Conservation (phyloP, 1,140 invertebrate species). For the Babylonia areolata region DNA sequence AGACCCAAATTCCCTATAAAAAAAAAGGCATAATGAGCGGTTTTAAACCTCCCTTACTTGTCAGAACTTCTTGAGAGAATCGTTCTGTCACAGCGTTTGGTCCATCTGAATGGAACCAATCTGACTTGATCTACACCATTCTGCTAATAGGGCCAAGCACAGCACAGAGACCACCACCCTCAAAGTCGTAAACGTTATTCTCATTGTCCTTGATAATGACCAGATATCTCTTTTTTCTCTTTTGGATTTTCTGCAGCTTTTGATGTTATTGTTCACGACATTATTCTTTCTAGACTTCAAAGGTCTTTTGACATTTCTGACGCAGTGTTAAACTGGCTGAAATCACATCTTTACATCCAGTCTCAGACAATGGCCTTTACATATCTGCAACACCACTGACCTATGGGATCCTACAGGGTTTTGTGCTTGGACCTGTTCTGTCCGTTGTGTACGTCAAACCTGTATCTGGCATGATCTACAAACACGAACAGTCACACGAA, state of each 20-base stretch:
- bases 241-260: not conserved
- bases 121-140: not conserved
- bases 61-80: not conserved
- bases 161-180: not conserved
- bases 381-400: not conserved
- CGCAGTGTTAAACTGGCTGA: not conserved
- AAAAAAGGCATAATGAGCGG: too few species aligned
- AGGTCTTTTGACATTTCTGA: not conserved
- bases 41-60: not conserved
- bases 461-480: not conserved
- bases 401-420: not conserved
- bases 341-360: not conserved
- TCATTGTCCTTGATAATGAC: not conserved
- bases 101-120: not conserved
- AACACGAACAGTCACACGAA: not conserved
- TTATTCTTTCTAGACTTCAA: not conserved
- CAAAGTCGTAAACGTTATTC: not conserved
- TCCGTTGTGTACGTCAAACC: not conserved
- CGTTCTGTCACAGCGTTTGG: not conserved
- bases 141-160: not conserved
- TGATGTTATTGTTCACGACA: not conserved
- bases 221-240: not conserved
- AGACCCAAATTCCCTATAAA: too few species aligned
- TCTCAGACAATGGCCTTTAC: not conserved
- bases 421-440: not conserved